Evolutionary conservation across 2,888 invertebrate species (phyloP).

Genomic region (Seira sanloemensis): DNA sequence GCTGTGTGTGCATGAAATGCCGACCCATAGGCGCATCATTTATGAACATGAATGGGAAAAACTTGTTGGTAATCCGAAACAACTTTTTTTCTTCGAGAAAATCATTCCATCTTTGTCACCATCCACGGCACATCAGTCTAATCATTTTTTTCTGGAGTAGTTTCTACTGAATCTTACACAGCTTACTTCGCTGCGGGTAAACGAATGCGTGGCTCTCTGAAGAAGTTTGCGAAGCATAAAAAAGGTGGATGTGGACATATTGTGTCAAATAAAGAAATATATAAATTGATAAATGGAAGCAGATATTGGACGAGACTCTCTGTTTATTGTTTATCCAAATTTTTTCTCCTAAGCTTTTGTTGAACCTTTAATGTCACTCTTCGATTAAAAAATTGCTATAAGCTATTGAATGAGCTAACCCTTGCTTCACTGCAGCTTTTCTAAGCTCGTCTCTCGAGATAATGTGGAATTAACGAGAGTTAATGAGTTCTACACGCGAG

Average conservation of each 20-base stretch:
- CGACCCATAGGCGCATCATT: conserved; percentile 13
- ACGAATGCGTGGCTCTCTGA: not conserved
- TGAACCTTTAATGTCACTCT: not conserved
- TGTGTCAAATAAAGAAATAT: not conserved
- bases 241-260: not conserved
- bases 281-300: conserved; percentile 2
- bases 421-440: conserved; percentile 5
- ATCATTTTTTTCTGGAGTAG: conserved; percentile 33
- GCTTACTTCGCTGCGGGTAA: conserved; percentile 8
- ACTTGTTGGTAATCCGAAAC: conserved; percentile 72
- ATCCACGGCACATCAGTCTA: conserved; percentile 24
- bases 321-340: not conserved
- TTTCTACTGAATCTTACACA: not conserved
- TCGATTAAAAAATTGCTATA: not conserved
- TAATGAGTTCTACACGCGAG: conserved; percentile 74
- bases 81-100: conserved; percentile 53
- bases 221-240: not conserved
- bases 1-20: not conserved
- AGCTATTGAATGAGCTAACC: conserved; percentile 6
- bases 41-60: conserved; percentile 39
- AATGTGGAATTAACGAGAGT: conserved; percentile 73
- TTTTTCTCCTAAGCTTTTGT: not conserved
- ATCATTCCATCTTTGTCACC: conserved; percentile 43
- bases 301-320: too few relatives aligned
- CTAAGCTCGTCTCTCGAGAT: conserved; percentile 53